Conservation (phyloP, 2,888 invertebrate species). For the Cabera pusaria region DNA sequence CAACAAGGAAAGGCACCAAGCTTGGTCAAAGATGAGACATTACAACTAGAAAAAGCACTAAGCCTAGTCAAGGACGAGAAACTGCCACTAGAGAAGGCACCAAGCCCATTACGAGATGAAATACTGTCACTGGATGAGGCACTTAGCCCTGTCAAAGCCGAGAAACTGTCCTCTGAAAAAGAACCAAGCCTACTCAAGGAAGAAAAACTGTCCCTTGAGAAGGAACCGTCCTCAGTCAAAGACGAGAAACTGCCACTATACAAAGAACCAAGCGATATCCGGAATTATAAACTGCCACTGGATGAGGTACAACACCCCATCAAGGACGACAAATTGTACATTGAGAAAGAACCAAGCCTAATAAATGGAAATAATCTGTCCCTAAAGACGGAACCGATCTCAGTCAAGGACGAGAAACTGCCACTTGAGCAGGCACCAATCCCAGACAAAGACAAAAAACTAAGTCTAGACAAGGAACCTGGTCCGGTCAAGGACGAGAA, state of each 20-base stretch:
- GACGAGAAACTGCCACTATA: neutral
- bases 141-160: constrained; percentile 4
- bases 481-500: no score
- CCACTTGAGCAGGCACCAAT: no score
- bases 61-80: constrained; percentile 6
- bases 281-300: no score
- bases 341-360: no score
- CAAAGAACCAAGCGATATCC: constrained; percentile 1
- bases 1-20: constrained; percentile 9
- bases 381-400: no score
- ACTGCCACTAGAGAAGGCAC: neutral
- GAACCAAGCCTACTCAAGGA: constrained; percentile 1
- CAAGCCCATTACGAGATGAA: constrained; percentile 5
- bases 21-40: constrained; percentile 1
- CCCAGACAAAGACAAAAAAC: no score
- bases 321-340: no score
- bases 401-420: no score
- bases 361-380: no score
- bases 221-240: constrained; percentile 1
- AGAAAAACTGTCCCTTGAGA: constrained; percentile 5
- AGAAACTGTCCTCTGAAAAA: constrained; percentile 6
- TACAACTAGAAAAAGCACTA: neutral
- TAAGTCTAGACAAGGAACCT: no score
- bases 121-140: constrained; percentile 6
- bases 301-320: no score